Conservation (phyloP, 1,140 invertebrate genomes). For the Reticulitermes speratus region DNA sequence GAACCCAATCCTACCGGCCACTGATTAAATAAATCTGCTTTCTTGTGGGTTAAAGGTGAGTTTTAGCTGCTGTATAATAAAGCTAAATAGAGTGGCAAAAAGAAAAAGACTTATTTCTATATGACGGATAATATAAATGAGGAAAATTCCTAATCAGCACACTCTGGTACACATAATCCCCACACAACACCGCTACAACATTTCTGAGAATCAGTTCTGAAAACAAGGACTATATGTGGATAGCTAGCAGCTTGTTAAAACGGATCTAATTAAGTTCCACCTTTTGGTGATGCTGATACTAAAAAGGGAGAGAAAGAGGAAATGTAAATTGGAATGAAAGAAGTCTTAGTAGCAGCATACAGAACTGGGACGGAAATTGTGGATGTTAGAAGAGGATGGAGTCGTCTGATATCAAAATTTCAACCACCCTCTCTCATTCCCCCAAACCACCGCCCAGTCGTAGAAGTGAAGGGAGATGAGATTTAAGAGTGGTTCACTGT, state of each 20-base stretch:
- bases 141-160: background rate
- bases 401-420: background rate
- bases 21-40: too few species aligned
- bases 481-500: background rate
- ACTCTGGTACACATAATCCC: background rate
- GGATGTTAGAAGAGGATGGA: background rate
- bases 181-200: background rate
- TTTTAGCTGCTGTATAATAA: background rate
- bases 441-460: background rate
- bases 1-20: too few species aligned
- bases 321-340: background rate
- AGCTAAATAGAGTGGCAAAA: background rate
- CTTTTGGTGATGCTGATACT: background rate
- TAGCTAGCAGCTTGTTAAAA: constrained; percentile 16
- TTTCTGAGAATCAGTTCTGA: background rate
- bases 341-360: background rate
- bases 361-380: background rate
- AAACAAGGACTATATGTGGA: background rate
- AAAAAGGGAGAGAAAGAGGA: background rate
- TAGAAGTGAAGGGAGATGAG: background rate
- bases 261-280: constrained; percentile 17
- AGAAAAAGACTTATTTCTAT: background rate
- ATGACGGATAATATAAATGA: background rate
- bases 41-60: background rate
- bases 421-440: background rate